These are phyloP conservation scores for Xestobium rufovillosum DNA, from an alignment of 2,888 invertebrate genomes.

Conservation along the genomic window DNA sequence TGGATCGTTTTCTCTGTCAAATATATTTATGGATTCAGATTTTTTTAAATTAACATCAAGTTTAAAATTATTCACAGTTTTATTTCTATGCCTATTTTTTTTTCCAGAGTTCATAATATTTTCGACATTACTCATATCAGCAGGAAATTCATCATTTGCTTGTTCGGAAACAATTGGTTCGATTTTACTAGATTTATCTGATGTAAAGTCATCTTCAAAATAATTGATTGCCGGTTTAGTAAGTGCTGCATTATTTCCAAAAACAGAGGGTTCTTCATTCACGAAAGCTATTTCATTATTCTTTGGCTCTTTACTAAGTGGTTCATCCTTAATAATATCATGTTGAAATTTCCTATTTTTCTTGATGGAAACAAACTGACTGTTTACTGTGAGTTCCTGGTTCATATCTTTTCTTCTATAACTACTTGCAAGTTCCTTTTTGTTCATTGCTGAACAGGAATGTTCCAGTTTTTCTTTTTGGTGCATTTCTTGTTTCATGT, in stretches of 20 bases:
- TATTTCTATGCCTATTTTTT: conserved; percentile 32
- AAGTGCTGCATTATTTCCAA: neutral
- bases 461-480: conserved; percentile 24
- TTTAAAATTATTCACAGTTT: too few relatives aligned
- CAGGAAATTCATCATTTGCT: conserved; percentile 32
- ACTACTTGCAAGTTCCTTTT: too few relatives aligned
- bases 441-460: too few relatives aligned
- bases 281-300: neutral
- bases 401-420: too few relatives aligned
- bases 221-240: too few relatives aligned
- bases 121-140: conserved; percentile 27
- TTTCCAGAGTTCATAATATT: conserved; percentile 29
- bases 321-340: neutral
- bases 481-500: conserved; percentile 45
- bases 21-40: conserved; percentile 85
- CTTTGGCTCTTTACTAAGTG: neutral
- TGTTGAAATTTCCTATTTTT: neutral
- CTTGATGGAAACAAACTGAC: too few relatives aligned
- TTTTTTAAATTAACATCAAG: conserved; percentile 66
- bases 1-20: conserved; percentile 77
- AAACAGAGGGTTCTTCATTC: neutral
- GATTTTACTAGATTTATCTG: neutral
- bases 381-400: too few relatives aligned
- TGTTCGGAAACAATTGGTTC: conserved; percentile 10
- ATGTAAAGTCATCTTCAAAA: conserved; percentile 1